phyloP scores from a whole-genome alignment of 2,113 vertebrate species.

The Lagenorhynchus albirostris region DNA sequence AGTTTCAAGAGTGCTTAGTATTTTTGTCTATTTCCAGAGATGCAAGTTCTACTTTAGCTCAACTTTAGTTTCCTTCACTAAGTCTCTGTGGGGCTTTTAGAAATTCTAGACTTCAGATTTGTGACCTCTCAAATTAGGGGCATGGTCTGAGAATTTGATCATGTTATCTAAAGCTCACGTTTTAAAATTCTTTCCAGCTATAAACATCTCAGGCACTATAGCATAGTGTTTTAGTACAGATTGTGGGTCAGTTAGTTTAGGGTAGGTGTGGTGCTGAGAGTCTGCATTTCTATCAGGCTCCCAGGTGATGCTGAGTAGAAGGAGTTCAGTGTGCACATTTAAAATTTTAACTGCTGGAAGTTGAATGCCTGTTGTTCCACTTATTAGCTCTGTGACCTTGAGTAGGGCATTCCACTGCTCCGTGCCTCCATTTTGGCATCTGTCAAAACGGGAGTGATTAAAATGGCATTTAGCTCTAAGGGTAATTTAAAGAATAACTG shows the following conservation, averaged over 20 bases:
- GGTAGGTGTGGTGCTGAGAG: not conserved
- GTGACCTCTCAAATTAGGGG: not conserved
- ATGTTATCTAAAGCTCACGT: not conserved
- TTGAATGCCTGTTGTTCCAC: not conserved
- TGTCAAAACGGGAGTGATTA: not conserved
- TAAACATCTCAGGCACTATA: not conserved
- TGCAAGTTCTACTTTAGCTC: not conserved
- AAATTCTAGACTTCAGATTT: not conserved
- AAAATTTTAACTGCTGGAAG: not conserved
- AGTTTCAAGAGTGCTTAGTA: not conserved
- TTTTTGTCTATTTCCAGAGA: not conserved
- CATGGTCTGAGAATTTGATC: not conserved
- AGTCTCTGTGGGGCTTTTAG: not conserved
- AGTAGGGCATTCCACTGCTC: not conserved
- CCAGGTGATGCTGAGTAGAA: not conserved
- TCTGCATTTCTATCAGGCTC: not conserved
- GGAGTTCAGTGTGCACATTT: not conserved
- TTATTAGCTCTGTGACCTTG: not conserved
- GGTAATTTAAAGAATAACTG: not conserved
- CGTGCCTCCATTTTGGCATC: not conserved
- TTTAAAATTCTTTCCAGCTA: no score
- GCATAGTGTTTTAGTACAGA: rapidly evolving
- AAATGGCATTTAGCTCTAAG: not conserved
- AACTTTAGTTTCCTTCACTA: not conserved
- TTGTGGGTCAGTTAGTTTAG: not conserved